These are phyloP conservation scores for Tokudaia tokunoshimensis DNA, from an alignment of 2,797 vertebrate genomes.

Conservation along the genomic window DNA sequence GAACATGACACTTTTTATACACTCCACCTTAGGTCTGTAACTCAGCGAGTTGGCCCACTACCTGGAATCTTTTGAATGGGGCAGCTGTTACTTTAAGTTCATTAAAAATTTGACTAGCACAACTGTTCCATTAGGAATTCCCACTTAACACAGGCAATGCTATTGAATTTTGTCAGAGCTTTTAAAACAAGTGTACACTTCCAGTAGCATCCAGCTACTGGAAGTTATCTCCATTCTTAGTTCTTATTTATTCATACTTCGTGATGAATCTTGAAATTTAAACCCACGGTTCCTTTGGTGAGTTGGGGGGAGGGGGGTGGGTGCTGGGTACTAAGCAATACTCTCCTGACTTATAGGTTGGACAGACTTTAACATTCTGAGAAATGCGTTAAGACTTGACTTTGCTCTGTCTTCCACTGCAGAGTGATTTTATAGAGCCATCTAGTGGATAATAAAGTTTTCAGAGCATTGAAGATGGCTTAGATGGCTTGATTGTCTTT, in stretches of 20 bases:
- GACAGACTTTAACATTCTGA: not conserved
- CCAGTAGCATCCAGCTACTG: not conserved
- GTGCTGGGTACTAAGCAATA: no score
- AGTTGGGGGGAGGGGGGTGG: not conserved
- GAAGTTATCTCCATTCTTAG: not conserved
- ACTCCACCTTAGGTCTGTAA: not conserved
- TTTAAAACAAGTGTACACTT: not conserved
- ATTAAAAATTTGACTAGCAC: not conserved
- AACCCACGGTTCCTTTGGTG: not conserved
- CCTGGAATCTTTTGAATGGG: not conserved
- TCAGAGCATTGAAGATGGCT: not conserved
- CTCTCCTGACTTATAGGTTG: not conserved
- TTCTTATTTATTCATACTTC: constrained; percentile 18
- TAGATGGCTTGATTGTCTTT: not conserved
- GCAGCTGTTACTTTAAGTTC: not conserved
- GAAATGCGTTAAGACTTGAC: constrained; percentile 2
- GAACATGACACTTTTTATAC: not conserved
- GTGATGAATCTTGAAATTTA: not conserved
- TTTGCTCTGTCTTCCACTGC: constrained; percentile 33
- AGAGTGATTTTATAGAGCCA: constrained; percentile 77
- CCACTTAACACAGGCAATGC: not conserved
- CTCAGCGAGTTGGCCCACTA: not conserved
- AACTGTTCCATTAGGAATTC: constrained; percentile 9
- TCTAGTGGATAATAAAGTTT: constrained; percentile 76
- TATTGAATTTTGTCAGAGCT: constrained; percentile 12